phyloP scores from a whole-genome alignment of 1,140 invertebrate genomes.

The Bilobella aurantiaca region DNA sequence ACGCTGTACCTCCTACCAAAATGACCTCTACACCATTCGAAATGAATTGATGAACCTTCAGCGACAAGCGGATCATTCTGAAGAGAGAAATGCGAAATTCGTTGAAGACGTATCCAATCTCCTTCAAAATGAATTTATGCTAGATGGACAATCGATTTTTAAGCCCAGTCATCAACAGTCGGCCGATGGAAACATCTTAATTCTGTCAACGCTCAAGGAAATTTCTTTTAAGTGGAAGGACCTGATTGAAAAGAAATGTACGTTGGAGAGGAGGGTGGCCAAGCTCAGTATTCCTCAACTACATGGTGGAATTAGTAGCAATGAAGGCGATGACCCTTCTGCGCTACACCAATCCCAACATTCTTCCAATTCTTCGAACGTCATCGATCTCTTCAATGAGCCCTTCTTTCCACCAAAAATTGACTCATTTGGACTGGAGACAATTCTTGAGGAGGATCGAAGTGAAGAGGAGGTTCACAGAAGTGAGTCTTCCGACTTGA shows the following conservation, averaged over 20 bases:
- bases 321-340: not conserved
- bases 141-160: slow-evolving; percentile 26
- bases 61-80: slow-evolving; percentile 15
- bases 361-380: not conserved
- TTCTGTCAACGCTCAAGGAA: slow-evolving; percentile 20
- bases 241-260: slow-evolving; percentile 27
- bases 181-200: slow-evolving; percentile 10
- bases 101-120: slow-evolving; percentile 20
- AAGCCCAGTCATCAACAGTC: not conserved
- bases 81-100: slow-evolving; percentile 24
- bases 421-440: slow-evolving; percentile 31
- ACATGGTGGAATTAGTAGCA: not conserved
- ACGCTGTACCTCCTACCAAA: slow-evolving; percentile 29
- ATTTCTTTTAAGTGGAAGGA: slow-evolving; percentile 28
- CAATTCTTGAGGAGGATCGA: slow-evolving; percentile 32
- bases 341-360: not conserved
- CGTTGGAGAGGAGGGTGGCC: slow-evolving; percentile 31
- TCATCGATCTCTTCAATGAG: not conserved
- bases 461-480: slow-evolving; percentile 19
- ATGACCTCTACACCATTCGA: slow-evolving; percentile 24
- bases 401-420: slow-evolving; percentile 29
- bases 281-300: slow-evolving; percentile 20
- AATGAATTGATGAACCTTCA: slow-evolving; percentile 30
- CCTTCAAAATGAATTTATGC: slow-evolving; percentile 26
- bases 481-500: not conserved